Conservation (phyloP, 1,140 invertebrate species). For the Zophobas atratus region DNA sequence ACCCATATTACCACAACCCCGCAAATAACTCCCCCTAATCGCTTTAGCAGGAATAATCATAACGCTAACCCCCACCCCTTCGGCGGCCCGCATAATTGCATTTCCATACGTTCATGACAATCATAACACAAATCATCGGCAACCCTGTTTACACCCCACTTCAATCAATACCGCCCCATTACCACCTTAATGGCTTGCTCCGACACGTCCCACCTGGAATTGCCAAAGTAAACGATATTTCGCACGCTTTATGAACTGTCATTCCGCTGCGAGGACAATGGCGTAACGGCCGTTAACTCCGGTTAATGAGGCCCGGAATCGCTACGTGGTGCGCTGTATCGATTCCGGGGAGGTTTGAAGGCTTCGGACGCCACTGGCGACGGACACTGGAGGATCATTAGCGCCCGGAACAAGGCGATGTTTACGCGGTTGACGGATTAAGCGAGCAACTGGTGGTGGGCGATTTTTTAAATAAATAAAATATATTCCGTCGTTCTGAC, state of each 20-base stretch:
- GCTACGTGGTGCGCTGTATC: background rate
- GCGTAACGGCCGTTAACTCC: conserved; percentile 6
- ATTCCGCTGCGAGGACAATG: conserved; percentile 4
- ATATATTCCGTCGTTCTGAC: too few species aligned
- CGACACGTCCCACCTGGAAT: conserved; percentile 16
- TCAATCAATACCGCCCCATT: conserved; percentile 17
- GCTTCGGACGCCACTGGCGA: background rate
- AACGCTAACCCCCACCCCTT: too few species aligned
- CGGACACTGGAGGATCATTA: background rate
- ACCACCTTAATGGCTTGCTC: conserved; percentile 16
- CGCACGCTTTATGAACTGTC: conserved; percentile 21
- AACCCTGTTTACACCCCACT: background rate
- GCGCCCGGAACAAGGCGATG: background rate
- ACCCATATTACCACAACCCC: too few species aligned
- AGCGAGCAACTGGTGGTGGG: too few species aligned
- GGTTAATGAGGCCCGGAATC: conserved; percentile 2
- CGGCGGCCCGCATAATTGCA: background rate
- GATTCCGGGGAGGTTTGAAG: background rate
- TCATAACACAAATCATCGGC: background rate
- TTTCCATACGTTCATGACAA: background rate
- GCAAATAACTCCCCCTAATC: too few species aligned
- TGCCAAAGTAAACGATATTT: conserved; percentile 13
- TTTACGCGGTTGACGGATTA: too few species aligned
- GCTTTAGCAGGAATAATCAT: too few species aligned
- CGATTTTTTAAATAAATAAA: too few species aligned